Base-by-base conservation (phyloP, 64 coral and sea anemone species). In the Anthopleura sola region DNA sequence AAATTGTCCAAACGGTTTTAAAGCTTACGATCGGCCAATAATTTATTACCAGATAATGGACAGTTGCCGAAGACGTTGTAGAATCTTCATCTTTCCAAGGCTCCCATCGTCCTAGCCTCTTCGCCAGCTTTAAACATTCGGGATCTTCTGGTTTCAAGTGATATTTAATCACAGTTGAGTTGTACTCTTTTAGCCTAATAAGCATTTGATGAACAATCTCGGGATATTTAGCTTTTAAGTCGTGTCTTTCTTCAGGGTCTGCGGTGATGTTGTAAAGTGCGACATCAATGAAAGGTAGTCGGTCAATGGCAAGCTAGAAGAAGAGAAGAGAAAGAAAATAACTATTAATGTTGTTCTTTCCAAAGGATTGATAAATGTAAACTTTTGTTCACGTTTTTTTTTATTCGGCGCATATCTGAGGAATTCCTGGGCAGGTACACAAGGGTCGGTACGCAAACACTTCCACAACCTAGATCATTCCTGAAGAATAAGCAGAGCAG, bases 251-350 rank as follows among this genome's bases (percentile, higher is more conserved):
- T 51, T 82, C 78, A 16, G 78, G 78, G 36, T 82, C 78, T 36
- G 78, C 78, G 3, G 78, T 82, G 78, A 82, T 47, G 44, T 82
- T 82, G 78, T 82, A 82, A 82, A 82, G 78, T 5, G 78, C 78
- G 37, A 82, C 7, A 14, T 82, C 78, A 26, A 82, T 15, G 78
- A 39, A 48, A 23, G 78, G 78, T 21, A 82, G 32, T 82, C 78
- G 26, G 32, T 82, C 78, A n/a, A 38, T 82, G 37, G 48, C 5
- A 40, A 82, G 24, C 78, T 82, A 51, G 20, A 82, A 3, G 16
- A n/a, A 75, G 19, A n/a, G 20, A 32, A 14, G 18, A 20, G 20
- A 56, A 75, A 75, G 29, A 31, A 26, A 32, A 75, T n/a, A 75
- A 31, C 40, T 8, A 6, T 44, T 44, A 3, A 6, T 6, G 40